Evolutionary conservation across 1,140 invertebrate species (phyloP), one percentile per base, ranked within the genome.

Genomic region (Hesperophylax magnus): DNA sequence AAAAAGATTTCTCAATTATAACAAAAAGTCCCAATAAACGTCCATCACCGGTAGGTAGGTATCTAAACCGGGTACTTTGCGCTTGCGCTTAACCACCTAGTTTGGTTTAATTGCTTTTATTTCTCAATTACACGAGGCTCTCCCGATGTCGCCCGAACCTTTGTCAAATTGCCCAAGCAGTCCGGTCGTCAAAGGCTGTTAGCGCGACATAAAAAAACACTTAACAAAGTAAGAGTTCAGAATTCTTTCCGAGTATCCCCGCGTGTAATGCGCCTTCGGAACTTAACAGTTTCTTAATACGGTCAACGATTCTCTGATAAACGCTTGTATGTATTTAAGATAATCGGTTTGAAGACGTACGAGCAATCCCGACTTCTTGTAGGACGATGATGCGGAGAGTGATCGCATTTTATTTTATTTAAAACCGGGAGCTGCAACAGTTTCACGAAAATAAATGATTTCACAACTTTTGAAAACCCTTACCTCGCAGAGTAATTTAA

Each of bases 211-310:
- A 77, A 82, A 82, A 82, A 82, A 78, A 78, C 80, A 82, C 76
- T 82, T 78, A 82, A 75, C 63, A 78, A 56, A 63, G 24, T 71
- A 69, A 71, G 52, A 72, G 69, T 72, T 72, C 63, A 69, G 75
- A 81, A 81, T 81, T 81, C 74, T 81, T 77, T 77, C 54, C 47
- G 63, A 71, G 65, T 81, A 71, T 78, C 52, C 76, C 53, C 65
- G 78, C 65, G 39, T 67, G 67, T 53, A 78, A 75, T 82, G 76
- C 31, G 27, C 31, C 52, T 52, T 58, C 18, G 53, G 69, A 82
- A 78, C 34, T 81, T 71, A 81, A 78, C 80, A 77, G 76, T 75
- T 82, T 81, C 80, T 81, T 72, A 81, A 82, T 82, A 82, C 77
- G 77, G 80, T 65, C 67, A 75, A 63, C 76, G 80, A 78, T 78